Evolutionary conservation across 2,797 vertebrate species (phyloP), one percentile per base, ranked within the genome.

Genomic region (Agapornis canus): DNA sequence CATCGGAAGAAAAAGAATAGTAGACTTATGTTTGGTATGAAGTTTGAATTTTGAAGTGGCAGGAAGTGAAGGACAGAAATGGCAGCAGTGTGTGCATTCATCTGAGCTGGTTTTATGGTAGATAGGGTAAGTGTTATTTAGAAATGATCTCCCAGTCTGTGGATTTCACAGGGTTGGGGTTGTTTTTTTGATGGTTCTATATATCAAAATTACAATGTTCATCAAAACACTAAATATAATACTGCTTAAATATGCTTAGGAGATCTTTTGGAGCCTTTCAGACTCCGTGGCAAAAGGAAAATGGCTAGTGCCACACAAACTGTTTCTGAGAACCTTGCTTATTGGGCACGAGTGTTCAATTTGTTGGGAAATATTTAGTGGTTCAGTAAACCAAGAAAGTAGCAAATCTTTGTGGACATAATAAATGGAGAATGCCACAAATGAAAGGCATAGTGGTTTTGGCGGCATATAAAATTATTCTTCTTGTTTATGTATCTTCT

Each of bases 291-390:
- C 65, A 72, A 80, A 82, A 90, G 47, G 85, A 48, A 90, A 94
- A 82, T 70, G 39, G 3, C 11, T 86, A 92, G 78, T 12, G 18
- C 49, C 40, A n/a, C 43, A 27, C 48, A 91, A 93, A 40, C 68
- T 94, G 71, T 3, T 90, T 85, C 82, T 31, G 75, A 56, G 75
- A 78, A 37, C 82, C 86, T 81, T 63, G 54, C 29, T 59, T 77
- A 78, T 72, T 84, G 51, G 8, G 68, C 90, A 92, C 3, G 5
- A 89, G 86, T 63, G 29, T 89, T 95, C 90, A 93, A 93, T 95
- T 96, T 91, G 87, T 57, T 95, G 89, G 71, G 89, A 96, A 94
- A 82, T 63, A 70, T 69, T 94, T 78, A 87, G 87, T 91, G 89
- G 77, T 82, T 96, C 82, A 91, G 77, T 83, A 92, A 52, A 93